Conservation (phyloP, 1,140 invertebrate genomes). For the Rhyzopertha dominica region DNA sequence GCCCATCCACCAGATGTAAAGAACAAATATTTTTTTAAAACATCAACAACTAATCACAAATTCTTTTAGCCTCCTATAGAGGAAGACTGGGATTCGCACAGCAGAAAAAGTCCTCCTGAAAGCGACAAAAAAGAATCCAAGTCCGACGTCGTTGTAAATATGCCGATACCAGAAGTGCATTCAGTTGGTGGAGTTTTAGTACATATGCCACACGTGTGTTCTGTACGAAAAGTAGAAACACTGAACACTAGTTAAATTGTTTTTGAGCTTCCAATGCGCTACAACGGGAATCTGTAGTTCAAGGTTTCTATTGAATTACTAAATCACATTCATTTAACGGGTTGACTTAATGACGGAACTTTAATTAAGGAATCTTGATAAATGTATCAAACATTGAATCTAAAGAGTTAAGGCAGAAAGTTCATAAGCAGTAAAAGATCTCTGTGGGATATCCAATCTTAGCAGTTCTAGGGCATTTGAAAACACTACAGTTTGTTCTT, state of each 20-base stretch:
- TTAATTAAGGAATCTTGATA: too few species aligned
- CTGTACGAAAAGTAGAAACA: constrained; percentile 47
- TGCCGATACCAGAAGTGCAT: constrained; percentile 62
- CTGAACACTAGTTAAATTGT: constrained; percentile 29
- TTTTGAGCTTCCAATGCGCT: constrained; percentile 23
- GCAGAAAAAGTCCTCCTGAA: constrained; percentile 60
- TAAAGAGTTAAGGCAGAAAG: too few species aligned
- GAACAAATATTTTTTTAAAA: constrained; percentile 9
- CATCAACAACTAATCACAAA: not conserved
- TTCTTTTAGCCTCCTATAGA: constrained; percentile 53
- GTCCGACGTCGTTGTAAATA: constrained; percentile 58
- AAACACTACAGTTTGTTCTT: too few species aligned
- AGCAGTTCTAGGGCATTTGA: too few species aligned
- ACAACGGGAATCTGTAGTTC: too few species aligned
- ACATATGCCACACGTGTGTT: constrained; percentile 84
- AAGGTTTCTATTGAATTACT: too few species aligned
- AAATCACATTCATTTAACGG: too few species aligned
- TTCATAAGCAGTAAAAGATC: too few species aligned
- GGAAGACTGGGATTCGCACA: constrained; percentile 53
- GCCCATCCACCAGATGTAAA: constrained; percentile 74
- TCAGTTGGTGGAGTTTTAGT: constrained; percentile 78
- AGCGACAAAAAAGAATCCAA: constrained; percentile 61
- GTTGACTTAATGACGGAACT: too few species aligned
- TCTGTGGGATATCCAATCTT: too few species aligned
- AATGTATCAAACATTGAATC: too few species aligned